Evolutionary conservation across 2,113 vertebrate genomes (phyloP), one percentile per base, ranked within the genome.

Genomic region (Bubo blakistoni): DNA sequence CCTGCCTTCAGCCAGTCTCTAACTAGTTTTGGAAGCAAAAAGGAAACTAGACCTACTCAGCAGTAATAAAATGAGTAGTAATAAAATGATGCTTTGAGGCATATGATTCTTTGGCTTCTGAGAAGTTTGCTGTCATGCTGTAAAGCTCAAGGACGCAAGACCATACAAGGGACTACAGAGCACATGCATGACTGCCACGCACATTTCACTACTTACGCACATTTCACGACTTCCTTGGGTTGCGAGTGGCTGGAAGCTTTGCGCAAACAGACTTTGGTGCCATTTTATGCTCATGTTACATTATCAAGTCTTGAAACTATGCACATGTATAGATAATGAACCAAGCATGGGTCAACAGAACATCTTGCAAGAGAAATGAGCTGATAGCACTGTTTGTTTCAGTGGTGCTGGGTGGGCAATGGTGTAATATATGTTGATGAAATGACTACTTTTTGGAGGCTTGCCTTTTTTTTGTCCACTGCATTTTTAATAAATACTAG

Each of bases 401-500:
- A 29, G n/a, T 85, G 81, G 54, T 94, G 66, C 88, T 89, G 72
- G 59, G 40, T 66, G 40, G 36, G 46, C 66, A 54, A 10, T 29
- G 30, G 34, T 86, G 22, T 90, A 54, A 81, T 21, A 29, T 2
- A 51, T 32, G 19, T 69, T 94, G 59, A 93, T 72, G 21, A 87
- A 71, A 21, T 92, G 69, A 88, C 69, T 91, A 32, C 44, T 88
- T 94, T 87, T 93, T 67, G 71, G 36, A 95, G 38, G 59, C 79
- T 76, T 95, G 80, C 69, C 46, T 44, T 52, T 86, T 81, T 71
- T 89, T 81, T 61, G 76, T 96, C 81, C 79, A 61, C 44, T 91
- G 36, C 66, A 42, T 83, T 97, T 97, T 94, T 97, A 97, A 97
- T 97, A 97, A 97, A 97, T 25, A 49, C n/a, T 65, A 86, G 22